Conservation (phyloP, 2,888 invertebrate genomes). For the Ophion obscuratus region DNA sequence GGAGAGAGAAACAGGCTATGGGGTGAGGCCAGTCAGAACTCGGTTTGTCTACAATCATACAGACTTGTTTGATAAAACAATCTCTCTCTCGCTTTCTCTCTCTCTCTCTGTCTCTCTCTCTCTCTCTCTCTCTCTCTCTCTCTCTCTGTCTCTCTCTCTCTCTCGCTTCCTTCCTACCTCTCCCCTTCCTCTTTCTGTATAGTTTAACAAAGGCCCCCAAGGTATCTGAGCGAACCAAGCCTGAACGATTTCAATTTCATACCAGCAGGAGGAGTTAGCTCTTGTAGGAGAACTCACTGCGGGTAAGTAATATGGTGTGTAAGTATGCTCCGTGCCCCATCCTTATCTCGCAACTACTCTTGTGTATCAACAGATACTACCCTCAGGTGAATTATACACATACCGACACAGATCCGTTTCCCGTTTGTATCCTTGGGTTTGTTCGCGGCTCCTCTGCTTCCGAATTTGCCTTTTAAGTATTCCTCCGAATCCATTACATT, state of each 20-base stretch:
- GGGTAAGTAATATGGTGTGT: conserved; percentile 54
- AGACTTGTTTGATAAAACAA: conserved; percentile 49
- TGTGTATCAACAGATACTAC: conserved; percentile 36
- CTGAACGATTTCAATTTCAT: conserved; percentile 58
- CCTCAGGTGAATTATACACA: conserved; percentile 28
- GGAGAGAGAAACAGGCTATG: background rate
- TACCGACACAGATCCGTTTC: background rate
- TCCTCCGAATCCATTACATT: conserved; percentile 11
- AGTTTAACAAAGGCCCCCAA: conserved; percentile 27
- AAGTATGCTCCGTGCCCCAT: conserved; percentile 45
- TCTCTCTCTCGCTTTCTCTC: conserved; percentile 8
- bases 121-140: conserved; percentile 24
- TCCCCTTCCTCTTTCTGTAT: conserved; percentile 25
- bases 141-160: conserved; percentile 16
- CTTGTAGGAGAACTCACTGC: conserved; percentile 32
- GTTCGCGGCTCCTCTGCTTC: background rate
- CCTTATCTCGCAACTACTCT: conserved; percentile 45
- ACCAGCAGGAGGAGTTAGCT: conserved; percentile 40
- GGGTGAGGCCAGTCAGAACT: conserved; percentile 10
- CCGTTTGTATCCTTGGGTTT: conserved; percentile 12
- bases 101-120: conserved; percentile 19
- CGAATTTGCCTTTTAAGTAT: conserved; percentile 1
- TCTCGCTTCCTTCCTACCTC: conserved; percentile 11
- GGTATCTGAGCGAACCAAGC: conserved; percentile 38
- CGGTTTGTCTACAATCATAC: conserved; percentile 39